Percentiles rank a stretch among this genome's conserved stretches.
Conservation (phyloP, 1,140 invertebrate genomes). For the Acromyrmex charruanus region DNA sequence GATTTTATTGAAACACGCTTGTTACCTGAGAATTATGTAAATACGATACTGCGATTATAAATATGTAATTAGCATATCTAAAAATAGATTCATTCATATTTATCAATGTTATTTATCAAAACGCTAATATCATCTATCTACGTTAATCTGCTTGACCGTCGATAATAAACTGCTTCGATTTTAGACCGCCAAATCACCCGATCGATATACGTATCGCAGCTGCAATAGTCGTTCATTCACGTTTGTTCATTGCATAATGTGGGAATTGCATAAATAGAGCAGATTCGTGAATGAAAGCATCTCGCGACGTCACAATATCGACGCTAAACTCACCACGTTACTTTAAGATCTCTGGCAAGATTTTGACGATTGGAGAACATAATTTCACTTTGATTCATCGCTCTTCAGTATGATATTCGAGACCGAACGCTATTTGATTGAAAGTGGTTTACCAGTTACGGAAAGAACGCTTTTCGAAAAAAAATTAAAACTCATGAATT, state of each 20-base stretch:
- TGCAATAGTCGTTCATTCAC: slow-evolving; percentile 8
- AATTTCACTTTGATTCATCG: neutral
- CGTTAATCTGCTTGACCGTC: neutral
- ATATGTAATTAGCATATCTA: too few species aligned
- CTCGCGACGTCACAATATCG: slow-evolving; percentile 14
- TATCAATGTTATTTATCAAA: neutral
- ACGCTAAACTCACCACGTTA: neutral
- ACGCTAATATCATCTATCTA: neutral
- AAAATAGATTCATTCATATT: neutral
- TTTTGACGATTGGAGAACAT: neutral
- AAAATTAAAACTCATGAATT: neutral
- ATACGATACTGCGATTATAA: too few species aligned
- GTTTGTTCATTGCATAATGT: slow-evolving; percentile 29
- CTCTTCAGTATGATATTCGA: neutral
- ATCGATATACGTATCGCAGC: neutral
- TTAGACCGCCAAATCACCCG: neutral
- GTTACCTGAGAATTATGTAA: too few species aligned
- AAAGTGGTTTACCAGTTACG: neutral
- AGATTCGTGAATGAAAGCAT: slow-evolving; percentile 46
- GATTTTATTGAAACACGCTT: too few species aligned
- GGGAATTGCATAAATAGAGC: slow-evolving; percentile 27
- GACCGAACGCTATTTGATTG: neutral
- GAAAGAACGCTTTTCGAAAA: neutral
- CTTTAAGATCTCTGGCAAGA: slow-evolving; percentile 6
- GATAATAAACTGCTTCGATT: slow-evolving; percentile 36